Evolutionary conservation across 1,140 invertebrate genomes (phyloP), one percentile per base, ranked within the genome.

Genomic region (Holotrichia oblita): DNA sequence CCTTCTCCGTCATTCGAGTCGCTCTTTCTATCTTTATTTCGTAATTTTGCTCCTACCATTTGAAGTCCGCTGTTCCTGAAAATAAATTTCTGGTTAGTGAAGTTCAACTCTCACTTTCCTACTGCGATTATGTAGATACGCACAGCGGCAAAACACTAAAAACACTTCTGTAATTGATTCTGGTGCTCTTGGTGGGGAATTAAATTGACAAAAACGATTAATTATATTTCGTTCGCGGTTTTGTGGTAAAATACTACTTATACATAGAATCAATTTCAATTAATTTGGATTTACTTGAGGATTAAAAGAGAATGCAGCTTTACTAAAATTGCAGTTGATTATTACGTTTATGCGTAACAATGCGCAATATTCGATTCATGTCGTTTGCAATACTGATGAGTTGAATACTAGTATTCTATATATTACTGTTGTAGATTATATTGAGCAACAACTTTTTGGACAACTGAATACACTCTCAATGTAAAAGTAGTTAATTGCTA

Each of bases 141-240:
- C 48, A 55, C 14, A 55, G 6, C 48, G 48, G 48, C 6, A 17
- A 17, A 55, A 17, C 17, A 55, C 48, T 55, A 55, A 55, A 55
- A 55, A 55, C 48, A 55, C n/a, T 55, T 55, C 48, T n/a, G 48
- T 55, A 55, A 55, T 55, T 55, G 48, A 55, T 55, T 55, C 14
- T 17, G n/a, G 48, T 0, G 48, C 48, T 17, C n/a, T 55, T 14
- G n/a, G 48, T 14, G 48, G 14, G 0, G 48, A 55, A 55, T 55
- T 55, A 55, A 55, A 55, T 55, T 55, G 48, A 55, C 48, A 55
- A 55, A 55, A 55, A 55, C 48, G 48, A 17, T 55, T 55, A 55
- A 55, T 55, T 55, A 55, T 55, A 55, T 17, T 55, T 55, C 17
- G 48, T 55, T 55, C n/a, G 48, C n/a, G 48, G 48, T 17, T n/a